Percentiles rank a stretch among this genome's conserved stretches.
These are phyloP conservation scores for Heliconius sara DNA, from an alignment of 2,888 invertebrate genomes.

Conservation along the genomic window DNA sequence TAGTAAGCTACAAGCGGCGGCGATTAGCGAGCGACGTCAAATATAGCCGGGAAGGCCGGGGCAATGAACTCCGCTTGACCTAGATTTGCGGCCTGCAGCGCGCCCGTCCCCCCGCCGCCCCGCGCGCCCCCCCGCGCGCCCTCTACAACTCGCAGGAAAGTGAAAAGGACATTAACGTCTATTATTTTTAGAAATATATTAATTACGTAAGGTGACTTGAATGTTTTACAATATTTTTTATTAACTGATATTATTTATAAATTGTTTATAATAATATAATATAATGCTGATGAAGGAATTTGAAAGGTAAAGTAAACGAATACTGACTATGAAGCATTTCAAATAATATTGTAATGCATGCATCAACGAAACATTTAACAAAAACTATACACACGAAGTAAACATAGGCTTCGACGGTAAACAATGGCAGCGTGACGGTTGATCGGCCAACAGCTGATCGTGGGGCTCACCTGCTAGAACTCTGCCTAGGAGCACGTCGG, in stretches of 20 bases:
- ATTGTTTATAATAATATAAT: background rate
- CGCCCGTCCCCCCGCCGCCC: constrained; percentile 42
- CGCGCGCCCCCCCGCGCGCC: constrained; percentile 39
- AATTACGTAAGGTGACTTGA: background rate
- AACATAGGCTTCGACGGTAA: constrained; percentile 33
- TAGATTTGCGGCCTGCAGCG: constrained; percentile 66
- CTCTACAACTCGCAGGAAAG: constrained; percentile 66
- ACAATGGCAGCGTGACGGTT: constrained; percentile 47
- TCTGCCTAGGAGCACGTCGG: constrained; percentile 77
- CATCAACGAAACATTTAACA: constrained; percentile 10
- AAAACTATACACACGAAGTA: constrained; percentile 21
- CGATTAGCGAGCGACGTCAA: constrained; percentile 77
- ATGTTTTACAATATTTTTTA: background rate
- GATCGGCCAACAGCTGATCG: constrained; percentile 62
- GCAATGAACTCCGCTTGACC: constrained; percentile 84
- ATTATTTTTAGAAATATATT: constrained; percentile 36
- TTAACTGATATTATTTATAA: background rate
- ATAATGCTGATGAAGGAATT: constrained; percentile 7
- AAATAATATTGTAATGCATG: constrained; percentile 20
- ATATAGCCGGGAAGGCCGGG: constrained; percentile 84
- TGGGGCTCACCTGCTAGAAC: constrained; percentile 76
- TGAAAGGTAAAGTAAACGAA: constrained; percentile 14
- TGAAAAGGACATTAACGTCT: constrained; percentile 72
- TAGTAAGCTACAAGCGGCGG: constrained; percentile 58
- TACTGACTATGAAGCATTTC: background rate